Evolutionary conservation across 2,797 vertebrate species (phyloP).

Genomic region (Pseudochirops corinnae): DNA sequence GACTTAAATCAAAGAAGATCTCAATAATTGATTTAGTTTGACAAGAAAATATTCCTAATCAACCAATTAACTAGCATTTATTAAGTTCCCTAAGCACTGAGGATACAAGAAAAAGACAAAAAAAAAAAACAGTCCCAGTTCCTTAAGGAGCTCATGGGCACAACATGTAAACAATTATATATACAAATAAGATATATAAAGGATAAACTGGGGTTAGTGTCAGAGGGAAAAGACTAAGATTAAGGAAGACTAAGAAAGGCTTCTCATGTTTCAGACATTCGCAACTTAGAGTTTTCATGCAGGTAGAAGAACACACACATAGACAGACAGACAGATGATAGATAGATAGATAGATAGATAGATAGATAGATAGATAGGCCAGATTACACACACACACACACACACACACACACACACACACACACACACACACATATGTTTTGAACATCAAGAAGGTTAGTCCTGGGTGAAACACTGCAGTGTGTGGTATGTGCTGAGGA

Average conservation of each 20-base stretch:
- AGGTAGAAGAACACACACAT: background rate
- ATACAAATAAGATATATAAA: background rate
- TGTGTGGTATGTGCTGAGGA: background rate
- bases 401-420: too few relatives aligned
- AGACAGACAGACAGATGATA: too few relatives aligned
- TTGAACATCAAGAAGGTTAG: background rate
- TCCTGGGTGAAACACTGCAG: background rate
- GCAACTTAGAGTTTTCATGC: background rate
- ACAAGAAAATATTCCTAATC: background rate
- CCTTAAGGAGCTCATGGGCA: background rate
- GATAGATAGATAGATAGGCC: too few relatives aligned
- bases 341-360: too few relatives aligned
- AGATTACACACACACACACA: too few relatives aligned
- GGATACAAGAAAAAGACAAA: background rate
- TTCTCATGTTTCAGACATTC: background rate
- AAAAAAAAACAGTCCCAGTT: too few relatives aligned
- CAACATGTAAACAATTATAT: background rate
- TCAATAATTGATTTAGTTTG: background rate
- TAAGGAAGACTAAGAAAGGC: background rate
- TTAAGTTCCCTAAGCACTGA: background rate
- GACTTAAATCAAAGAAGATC: too few relatives aligned
- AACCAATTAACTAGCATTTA: background rate
- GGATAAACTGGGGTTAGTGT: background rate
- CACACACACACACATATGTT: too few relatives aligned
- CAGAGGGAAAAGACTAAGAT: background rate